Conservation (phyloP, 2,888 invertebrate genomes). For the Gastrophysa polygoni region DNA sequence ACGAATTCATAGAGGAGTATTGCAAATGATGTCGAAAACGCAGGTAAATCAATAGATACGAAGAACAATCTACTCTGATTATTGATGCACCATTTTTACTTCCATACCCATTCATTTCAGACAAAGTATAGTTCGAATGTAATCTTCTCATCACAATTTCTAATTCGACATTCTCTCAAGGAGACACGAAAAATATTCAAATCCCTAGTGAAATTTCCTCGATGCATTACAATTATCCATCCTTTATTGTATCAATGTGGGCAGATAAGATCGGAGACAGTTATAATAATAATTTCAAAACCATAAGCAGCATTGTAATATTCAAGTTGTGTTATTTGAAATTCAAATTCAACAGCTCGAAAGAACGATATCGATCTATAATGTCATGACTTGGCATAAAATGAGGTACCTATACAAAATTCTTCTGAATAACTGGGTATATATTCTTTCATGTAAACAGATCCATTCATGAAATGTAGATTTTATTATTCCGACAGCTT, state of each 20-base stretch:
- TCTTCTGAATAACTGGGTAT: conserved; percentile 42
- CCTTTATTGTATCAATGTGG: conserved; percentile 31
- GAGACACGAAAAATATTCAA: conserved; percentile 20
- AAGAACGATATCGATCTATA: conserved; percentile 46
- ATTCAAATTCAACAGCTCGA: conserved; percentile 47
- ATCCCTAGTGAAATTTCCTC: conserved; percentile 24
- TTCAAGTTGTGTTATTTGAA: conserved; percentile 37
- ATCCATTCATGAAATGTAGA: conserved; percentile 43
- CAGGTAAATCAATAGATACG: too few species aligned
- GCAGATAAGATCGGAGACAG: conserved; percentile 29
- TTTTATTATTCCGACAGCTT: conserved; percentile 24
- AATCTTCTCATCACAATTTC: conserved; percentile 15
- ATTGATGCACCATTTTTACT: too few species aligned
- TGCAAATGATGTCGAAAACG: too few species aligned
- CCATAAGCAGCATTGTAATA: conserved; percentile 38
- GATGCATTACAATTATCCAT: conserved; percentile 30
- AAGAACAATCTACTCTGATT: too few species aligned
- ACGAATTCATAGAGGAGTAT: too few species aligned
- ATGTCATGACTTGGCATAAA: conserved; percentile 44
- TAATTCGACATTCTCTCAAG: conserved; percentile 21
- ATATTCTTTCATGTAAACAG: conserved; percentile 36
- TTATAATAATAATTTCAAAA: conserved; percentile 32
- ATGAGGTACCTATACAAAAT: conserved; percentile 38
- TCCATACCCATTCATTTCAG: too few species aligned
- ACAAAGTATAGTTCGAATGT: background rate